Evolutionary conservation across 2,888 invertebrate genomes (phyloP).

Genomic region (Erynnis tages): DNA sequence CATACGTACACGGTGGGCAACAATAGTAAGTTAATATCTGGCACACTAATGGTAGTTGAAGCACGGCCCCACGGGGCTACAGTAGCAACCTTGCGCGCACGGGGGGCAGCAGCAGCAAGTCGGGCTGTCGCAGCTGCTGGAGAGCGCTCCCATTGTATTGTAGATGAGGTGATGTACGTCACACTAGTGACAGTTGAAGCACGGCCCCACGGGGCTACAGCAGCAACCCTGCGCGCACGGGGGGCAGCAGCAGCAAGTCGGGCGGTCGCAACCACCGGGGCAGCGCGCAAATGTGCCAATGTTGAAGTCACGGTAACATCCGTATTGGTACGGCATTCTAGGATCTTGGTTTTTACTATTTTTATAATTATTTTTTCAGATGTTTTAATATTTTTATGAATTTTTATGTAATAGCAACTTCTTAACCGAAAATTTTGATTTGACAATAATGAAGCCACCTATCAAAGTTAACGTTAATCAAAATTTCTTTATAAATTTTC

Average conservation of each 20-base stretch:
- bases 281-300: constrained; percentile 60
- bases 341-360: background rate
- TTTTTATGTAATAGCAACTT: no score
- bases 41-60: constrained; percentile 46
- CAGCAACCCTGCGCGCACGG: constrained; percentile 40
- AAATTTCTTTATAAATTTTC: no score
- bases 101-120: constrained; percentile 32
- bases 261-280: constrained; percentile 54
- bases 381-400: background rate
- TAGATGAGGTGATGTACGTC: no score
- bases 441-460: no score
- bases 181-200: constrained; percentile 47
- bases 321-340: constrained; percentile 53
- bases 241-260: constrained; percentile 33
- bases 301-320: constrained; percentile 61
- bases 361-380: background rate
- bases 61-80: constrained; percentile 52
- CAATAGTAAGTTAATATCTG: constrained; percentile 30
- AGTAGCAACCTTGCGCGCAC: constrained; percentile 39
- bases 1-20: constrained; percentile 35
- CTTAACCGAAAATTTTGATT: no score
- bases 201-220: constrained; percentile 52
- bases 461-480: no score
- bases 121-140: constrained; percentile 53
- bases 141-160: constrained; percentile 55